Evolutionary conservation across 2,797 vertebrate genomes (phyloP).

Genomic region (Catostomus latipinnis): DNA sequence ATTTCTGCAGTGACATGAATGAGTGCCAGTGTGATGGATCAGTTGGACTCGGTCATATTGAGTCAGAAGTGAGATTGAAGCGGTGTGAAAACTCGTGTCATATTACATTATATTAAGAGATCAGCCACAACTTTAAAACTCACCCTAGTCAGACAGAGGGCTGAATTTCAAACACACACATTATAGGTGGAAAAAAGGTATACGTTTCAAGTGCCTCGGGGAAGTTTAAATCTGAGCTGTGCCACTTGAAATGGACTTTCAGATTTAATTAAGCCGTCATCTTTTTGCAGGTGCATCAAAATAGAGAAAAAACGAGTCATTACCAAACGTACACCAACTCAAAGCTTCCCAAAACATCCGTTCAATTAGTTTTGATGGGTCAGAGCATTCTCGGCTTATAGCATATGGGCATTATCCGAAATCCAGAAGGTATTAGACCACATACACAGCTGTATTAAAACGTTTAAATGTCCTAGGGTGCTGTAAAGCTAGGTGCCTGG

Average conservation of each 20-base stretch:
- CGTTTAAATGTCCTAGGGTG: constrained; percentile 45
- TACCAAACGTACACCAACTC: not conserved
- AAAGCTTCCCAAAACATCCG: not conserved
- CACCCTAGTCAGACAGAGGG: constrained; percentile 1
- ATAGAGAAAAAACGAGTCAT: not conserved
- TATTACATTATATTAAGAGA: constrained; percentile 25
- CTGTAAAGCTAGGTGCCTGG: constrained; percentile 22
- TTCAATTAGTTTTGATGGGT: constrained; percentile 54
- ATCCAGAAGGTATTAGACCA: constrained; percentile 68
- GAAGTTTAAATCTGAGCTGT: not conserved
- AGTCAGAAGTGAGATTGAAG: constrained; percentile 5
- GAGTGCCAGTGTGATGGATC: constrained; percentile 42
- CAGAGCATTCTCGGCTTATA: constrained; percentile 49
- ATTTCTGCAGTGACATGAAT: constrained; percentile 38
- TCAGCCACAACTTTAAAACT: constrained; percentile 30
- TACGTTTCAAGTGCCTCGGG: not conserved
- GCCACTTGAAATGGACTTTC: constrained; percentile 15
- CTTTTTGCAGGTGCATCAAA: constrained; percentile 28
- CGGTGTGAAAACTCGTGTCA: constrained; percentile 19
- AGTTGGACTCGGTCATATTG: not conserved
- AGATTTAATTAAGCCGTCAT: constrained; percentile 35
- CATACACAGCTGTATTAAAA: constrained; percentile 72
- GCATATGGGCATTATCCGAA: constrained; percentile 57
- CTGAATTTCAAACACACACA: constrained; percentile 20
- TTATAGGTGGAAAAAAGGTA: constrained; percentile 18